phyloP scores from a whole-genome alignment of 2,888 invertebrate species.

The Liodrosophila aerea region DNA sequence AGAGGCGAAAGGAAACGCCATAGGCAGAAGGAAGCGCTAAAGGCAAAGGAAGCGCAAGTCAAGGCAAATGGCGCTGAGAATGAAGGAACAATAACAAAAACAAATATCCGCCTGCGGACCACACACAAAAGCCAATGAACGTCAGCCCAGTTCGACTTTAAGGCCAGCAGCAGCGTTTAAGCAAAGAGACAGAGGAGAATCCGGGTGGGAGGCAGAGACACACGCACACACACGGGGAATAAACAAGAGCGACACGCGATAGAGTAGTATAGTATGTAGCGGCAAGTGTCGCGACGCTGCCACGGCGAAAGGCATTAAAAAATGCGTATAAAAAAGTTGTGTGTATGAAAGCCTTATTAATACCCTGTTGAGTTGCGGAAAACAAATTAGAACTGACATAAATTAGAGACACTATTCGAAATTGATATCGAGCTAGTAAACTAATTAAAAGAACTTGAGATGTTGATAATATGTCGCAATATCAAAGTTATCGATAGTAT shows the following conservation, averaged over 20 bases:
- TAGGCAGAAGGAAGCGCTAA: slow-evolving; percentile 3
- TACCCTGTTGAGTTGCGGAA: no score
- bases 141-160: slow-evolving; percentile 38
- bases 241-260: slow-evolving; percentile 21
- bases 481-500: no score
- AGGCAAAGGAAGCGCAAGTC: slow-evolving; percentile 34
- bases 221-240: not conserved
- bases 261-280: slow-evolving; percentile 7
- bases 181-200: no score
- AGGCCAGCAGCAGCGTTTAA: slow-evolving; percentile 8
- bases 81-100: slow-evolving; percentile 71
- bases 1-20: not conserved
- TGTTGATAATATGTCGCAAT: no score
- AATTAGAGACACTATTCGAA: no score
- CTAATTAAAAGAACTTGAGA: no score
- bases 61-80: slow-evolving; percentile 51
- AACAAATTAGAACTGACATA: no score
- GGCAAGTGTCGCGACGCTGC: no score
- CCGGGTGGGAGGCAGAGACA: no score
- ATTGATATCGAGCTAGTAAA: no score
- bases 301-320: slow-evolving; percentile 11
- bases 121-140: slow-evolving; percentile 66
- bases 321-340: slow-evolving; percentile 6
- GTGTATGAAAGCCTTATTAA: no score
- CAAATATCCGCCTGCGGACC: slow-evolving; percentile 53